Base-by-base conservation (phyloP, 1,140 invertebrate genomes). In the Drosophila pandora region DNA sequence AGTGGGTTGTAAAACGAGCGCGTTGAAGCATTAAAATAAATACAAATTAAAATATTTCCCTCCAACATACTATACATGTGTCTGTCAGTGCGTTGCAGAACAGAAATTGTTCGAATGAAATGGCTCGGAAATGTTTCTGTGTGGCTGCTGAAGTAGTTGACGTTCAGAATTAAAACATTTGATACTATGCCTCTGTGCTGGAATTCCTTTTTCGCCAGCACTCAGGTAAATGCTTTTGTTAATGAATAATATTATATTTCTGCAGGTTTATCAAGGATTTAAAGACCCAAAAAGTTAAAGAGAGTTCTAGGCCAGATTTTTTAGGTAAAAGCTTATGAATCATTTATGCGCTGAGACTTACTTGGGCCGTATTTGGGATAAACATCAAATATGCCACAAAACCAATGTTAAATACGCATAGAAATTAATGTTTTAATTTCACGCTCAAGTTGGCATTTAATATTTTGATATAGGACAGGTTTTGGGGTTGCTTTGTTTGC, bases 371-470 rank as follows among this genome's bases (percentile, higher is more conserved):
- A 4, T 34, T 63, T 25, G 25, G 32, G 47, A 75, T 62, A 7
- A 54, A 39, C 69, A 58, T 71, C 72, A 64, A 76, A 79, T 59
- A 71, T 76, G 71, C 60, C 56, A 55, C 32, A 57, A 58, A 63
- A 52, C 17, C 72, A 55, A 57, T 64, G 50, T 12, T 37, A 72
- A 70, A 74, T 70, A 32, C 21, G 53, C 77, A 45, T 54, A 60
- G 55, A 83, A 89, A 83, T 79, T 81, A 88, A 79, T 76, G 83
- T 90, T 87, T 88, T 85, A 90, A 84, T 90, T 90, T 90, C 77
- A 90, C 68, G 89, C 88, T 79, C 55, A 76, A 84, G 73, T 74
- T 56, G 68, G 72, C 88, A 81, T 90, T 90, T 84, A 75, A 81
- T 88, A 83, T 78, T 78, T 79, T 63, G 70, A 73, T 52, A 55